Evolutionary conservation across 2,797 vertebrate genomes (phyloP).

Genomic region (Anas capensis): DNA sequence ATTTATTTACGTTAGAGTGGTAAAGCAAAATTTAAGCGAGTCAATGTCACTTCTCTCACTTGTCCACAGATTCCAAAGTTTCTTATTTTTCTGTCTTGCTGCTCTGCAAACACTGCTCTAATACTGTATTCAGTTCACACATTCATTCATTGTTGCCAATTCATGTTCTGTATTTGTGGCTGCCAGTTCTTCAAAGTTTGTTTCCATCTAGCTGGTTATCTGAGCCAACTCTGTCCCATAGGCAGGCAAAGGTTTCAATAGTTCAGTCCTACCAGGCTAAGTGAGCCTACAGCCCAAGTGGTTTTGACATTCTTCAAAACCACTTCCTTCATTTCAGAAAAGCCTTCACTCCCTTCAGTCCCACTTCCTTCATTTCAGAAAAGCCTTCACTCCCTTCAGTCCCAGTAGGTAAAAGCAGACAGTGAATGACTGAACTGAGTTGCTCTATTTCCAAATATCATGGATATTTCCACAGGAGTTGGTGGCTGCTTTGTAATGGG

Average conservation of each 20-base stretch:
- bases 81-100: constrained; percentile 8
- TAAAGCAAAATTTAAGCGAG: constrained; percentile 17
- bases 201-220: not conserved
- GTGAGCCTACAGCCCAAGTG: not conserved
- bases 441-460: not conserved
- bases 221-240: not conserved
- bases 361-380: not conserved
- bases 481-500: not conserved
- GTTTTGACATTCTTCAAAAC: not conserved
- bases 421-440: not conserved
- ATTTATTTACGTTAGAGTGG: not conserved
- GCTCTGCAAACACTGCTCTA: not conserved
- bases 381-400: not conserved
- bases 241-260: not conserved
- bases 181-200: not conserved
- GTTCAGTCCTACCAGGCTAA: not conserved
- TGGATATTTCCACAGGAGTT: not conserved
- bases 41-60: not conserved
- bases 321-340: not conserved
- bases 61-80: not conserved
- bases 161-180: not conserved
- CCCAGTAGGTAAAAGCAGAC: not conserved
- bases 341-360: not conserved
- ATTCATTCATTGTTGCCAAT: not conserved
- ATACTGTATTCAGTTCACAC: not conserved